Conservation (phyloP, 2,888 invertebrate species). For the Stramonita haemastoma region DNA sequence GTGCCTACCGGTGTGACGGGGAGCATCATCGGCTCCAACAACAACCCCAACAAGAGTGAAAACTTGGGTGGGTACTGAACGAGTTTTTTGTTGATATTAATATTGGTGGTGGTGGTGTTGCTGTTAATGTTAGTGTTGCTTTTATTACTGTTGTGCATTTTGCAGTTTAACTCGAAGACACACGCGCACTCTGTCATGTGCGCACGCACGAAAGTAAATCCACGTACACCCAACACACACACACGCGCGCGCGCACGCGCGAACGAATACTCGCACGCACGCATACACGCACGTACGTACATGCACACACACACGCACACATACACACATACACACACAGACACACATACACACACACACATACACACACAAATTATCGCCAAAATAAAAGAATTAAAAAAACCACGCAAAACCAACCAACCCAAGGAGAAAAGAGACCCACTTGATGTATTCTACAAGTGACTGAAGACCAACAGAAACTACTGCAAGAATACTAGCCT, state of each 20-base stretch:
- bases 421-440: no score
- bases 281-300: background rate
- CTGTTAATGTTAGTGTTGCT: background rate
- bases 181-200: no score
- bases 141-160: background rate
- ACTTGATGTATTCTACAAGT: no score
- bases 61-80: background rate
- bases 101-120: background rate
- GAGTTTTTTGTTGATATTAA: background rate
- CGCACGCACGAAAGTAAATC: background rate
- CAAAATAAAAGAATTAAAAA: no score
- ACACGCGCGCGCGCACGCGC: background rate
- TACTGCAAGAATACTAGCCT: no score
- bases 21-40: constrained; percentile 37
- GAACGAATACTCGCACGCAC: no score
- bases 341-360: no score
- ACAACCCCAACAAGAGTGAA: constrained; percentile 27
- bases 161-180: no score
- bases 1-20: constrained; percentile 55
- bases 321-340: background rate
- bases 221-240: background rate
- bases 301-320: background rate
- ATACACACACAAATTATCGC: no score
- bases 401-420: no score
- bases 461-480: no score